Evolutionary conservation across 2,888 invertebrate species (phyloP).

Genomic region (Conops quadrifasciatus): DNA sequence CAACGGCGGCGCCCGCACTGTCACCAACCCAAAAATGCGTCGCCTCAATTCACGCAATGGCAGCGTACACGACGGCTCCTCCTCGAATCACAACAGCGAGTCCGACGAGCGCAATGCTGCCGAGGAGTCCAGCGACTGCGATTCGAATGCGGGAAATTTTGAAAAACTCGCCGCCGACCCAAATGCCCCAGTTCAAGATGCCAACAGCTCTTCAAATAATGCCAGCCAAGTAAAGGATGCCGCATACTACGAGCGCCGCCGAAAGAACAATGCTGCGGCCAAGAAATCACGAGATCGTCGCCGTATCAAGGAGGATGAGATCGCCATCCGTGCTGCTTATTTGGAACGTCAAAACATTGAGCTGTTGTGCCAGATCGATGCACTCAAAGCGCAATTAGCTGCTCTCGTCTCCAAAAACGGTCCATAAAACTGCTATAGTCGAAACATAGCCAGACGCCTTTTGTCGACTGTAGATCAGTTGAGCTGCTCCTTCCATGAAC

Average conservation of each 20-base stretch:
- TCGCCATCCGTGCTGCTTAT: conserved; percentile 86
- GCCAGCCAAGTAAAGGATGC: conserved; percentile 72
- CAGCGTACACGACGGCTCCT: conserved; percentile 55
- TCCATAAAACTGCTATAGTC: conserved; percentile 33
- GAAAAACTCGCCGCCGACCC: conserved; percentile 43
- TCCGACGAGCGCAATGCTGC: conserved; percentile 59
- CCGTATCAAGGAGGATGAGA: conserved; percentile 89
- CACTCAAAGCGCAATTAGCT: conserved; percentile 72
- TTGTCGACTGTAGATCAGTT: conserved; percentile 30
- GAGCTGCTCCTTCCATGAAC: not conserved
- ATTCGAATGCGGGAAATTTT: conserved; percentile 56
- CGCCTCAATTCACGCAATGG: conserved; percentile 64
- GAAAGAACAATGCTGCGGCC: conserved; percentile 94
- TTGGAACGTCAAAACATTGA: conserved; percentile 88
- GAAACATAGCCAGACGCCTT: conserved; percentile 52
- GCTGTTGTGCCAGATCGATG: conserved; percentile 74
- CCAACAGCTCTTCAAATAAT: conserved; percentile 38
- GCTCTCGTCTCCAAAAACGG: conserved; percentile 53
- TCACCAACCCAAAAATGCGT: conserved; percentile 79
- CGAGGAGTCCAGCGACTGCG: conserved; percentile 61
- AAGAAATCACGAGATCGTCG: conserved; percentile 92
- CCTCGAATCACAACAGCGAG: conserved; percentile 58
- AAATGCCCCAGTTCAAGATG: not conserved
- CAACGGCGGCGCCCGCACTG: conserved; percentile 69
- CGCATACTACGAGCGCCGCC: conserved; percentile 85